A percentile compares a stretch with the other conserved stretches of the same genome.
phyloP scores from a whole-genome alignment of 1,140 invertebrate species.

The Cotesia chilonis region DNA sequence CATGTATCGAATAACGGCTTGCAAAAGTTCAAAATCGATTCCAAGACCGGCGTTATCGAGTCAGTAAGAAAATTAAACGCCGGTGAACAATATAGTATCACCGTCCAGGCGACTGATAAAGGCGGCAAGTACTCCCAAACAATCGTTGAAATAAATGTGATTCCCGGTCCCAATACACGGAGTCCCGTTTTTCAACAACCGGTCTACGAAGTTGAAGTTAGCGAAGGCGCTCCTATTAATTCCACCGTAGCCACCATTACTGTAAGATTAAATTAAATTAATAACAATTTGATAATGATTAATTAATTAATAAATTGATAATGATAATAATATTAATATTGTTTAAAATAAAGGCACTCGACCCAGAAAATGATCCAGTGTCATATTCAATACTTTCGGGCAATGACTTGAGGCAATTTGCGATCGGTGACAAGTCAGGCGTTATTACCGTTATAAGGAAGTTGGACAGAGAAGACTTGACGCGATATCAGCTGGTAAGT shows the following conservation, averaged over 20 bases:
- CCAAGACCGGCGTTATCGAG: slow-evolving; percentile 79
- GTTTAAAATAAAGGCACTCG: slow-evolving; percentile 71
- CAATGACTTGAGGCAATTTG: slow-evolving; percentile 85
- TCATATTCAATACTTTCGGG: slow-evolving; percentile 85
- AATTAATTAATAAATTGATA: slow-evolving; percentile 5
- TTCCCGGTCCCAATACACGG: slow-evolving; percentile 84
- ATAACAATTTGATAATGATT: not conserved
- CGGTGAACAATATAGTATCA: slow-evolving; percentile 88
- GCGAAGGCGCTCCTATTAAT: slow-evolving; percentile 86
- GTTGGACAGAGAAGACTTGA: slow-evolving; percentile 86
- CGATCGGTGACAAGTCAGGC: slow-evolving; percentile 82
- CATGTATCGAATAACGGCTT: slow-evolving; percentile 90
- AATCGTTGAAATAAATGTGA: slow-evolving; percentile 83
- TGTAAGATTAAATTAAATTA: slow-evolving; percentile 56
- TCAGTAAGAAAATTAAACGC: slow-evolving; percentile 81
- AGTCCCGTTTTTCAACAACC: slow-evolving; percentile 82
- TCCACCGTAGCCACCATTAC: slow-evolving; percentile 79
- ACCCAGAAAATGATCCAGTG: slow-evolving; percentile 89
- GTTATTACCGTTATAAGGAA: slow-evolving; percentile 83
- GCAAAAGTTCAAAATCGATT: slow-evolving; percentile 85
- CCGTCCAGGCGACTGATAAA: slow-evolving; percentile 80
- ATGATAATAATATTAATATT: slow-evolving; percentile 46
- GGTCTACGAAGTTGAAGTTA: slow-evolving; percentile 86
- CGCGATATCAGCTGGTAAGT: slow-evolving; percentile 82
- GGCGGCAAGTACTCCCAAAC: slow-evolving; percentile 79